Conservation (phyloP, 2,888 invertebrate genomes). For the Ariolimax columbianus region DNA sequence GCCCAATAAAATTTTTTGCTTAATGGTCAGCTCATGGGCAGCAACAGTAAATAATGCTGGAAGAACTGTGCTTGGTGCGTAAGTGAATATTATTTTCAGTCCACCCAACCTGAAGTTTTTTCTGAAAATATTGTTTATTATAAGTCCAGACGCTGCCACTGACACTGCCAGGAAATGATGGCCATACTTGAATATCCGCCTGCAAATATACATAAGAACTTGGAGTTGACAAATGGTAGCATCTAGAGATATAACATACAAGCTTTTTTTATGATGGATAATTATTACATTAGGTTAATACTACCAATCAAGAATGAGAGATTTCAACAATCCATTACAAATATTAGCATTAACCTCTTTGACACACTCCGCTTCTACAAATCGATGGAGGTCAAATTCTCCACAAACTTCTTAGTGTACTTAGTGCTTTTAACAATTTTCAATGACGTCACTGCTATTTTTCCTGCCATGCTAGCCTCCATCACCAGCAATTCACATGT, state of each 20-base stretch:
- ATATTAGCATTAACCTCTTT: too few relatives aligned
- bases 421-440: too few relatives aligned
- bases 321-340: too few relatives aligned
- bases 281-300: too few relatives aligned
- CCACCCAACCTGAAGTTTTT: constrained; percentile 46
- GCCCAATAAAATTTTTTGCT: constrained; percentile 25
- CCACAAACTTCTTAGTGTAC: too few relatives aligned
- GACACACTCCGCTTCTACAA: too few relatives aligned
- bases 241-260: background rate
- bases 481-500: too few relatives aligned
- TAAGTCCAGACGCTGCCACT: background rate
- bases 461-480: too few relatives aligned
- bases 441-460: too few relatives aligned
- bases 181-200: constrained; percentile 15
- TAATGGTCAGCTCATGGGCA: constrained; percentile 29
- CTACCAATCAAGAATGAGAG: too few relatives aligned
- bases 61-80: constrained; percentile 16
- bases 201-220: background rate
- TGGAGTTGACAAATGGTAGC: background rate
- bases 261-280: too few relatives aligned
- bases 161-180: background rate
- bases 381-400: too few relatives aligned
- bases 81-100: constrained; percentile 17
- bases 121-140: constrained; percentile 25
- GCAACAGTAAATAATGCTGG: background rate